These are phyloP conservation scores for Trididemnum miniatum DNA, from an alignment of 23 tunicate species.

Conservation along the genomic window DNA sequence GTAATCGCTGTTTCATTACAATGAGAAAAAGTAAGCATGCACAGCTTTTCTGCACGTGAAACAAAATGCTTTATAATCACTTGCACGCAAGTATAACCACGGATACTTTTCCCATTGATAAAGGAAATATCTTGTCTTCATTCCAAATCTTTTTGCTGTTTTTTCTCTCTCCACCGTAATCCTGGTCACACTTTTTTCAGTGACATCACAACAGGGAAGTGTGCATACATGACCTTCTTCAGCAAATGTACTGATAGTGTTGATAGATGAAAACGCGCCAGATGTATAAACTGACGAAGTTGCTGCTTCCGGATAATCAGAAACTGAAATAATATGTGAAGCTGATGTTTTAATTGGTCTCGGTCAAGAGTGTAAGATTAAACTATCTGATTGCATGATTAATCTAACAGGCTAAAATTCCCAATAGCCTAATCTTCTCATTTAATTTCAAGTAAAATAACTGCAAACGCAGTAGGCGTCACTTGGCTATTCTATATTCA, in stretches of 20 bases:
- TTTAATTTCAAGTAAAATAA: not conserved
- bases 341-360: constrained; percentile 3
- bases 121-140: constrained; percentile 1
- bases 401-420: not conserved
- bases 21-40: constrained; percentile 1
- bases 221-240: not conserved
- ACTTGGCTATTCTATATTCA: too few relatives aligned
- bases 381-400: not conserved
- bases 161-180: not conserved
- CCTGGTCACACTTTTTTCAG: constrained; percentile 13
- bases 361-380: not conserved
- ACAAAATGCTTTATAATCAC: constrained; percentile 8
- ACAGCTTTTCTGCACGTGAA: constrained; percentile 15
- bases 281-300: not conserved
- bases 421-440: not conserved
- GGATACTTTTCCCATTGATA: constrained; percentile 11
- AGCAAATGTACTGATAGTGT: too few relatives aligned
- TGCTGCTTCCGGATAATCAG: constrained; percentile 10
- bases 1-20: not conserved
- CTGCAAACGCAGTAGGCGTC: too few relatives aligned
- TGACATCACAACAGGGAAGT: constrained; percentile 19
- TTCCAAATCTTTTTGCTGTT: constrained; percentile 17
- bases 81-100: constrained; percentile 11
- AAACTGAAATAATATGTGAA: not conserved
- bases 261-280: too few relatives aligned